phyloP scores from a whole-genome alignment of 1,140 invertebrate species.

The Pantala flavescens region DNA sequence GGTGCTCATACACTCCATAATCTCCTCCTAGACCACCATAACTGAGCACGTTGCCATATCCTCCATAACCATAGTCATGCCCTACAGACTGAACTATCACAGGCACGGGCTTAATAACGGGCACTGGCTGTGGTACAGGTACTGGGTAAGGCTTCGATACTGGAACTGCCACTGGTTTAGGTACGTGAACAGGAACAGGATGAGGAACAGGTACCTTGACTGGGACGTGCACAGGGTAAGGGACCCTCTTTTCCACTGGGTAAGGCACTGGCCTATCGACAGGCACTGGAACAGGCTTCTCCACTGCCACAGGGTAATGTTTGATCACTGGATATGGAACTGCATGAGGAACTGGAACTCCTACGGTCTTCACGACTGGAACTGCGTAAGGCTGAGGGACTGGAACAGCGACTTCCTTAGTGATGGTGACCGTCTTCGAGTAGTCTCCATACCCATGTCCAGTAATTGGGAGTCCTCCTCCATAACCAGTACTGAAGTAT shows the following conservation, averaged over 20 bases:
- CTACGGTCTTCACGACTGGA: conserved; percentile 1
- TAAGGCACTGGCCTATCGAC: conserved; percentile 20
- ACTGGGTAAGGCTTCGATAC: conserved; percentile 16
- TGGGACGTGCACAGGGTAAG: conserved; percentile 21
- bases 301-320: not conserved
- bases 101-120: not conserved
- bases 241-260: conserved; percentile 18
- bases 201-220: conserved; percentile 18
- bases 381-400: not conserved
- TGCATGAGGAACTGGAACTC: not conserved
- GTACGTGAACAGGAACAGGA: conserved; percentile 13
- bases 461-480: conserved; percentile 26
- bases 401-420: not conserved
- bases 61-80: not conserved
- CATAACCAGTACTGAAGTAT: not conserved
- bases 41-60: not conserved
- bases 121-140: conserved; percentile 18
- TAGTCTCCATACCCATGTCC: conserved; percentile 35
- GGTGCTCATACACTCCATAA: too few species aligned
- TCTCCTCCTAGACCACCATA: not conserved
- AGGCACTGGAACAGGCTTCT: not conserved
- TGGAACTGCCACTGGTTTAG: conserved; percentile 14
- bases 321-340: conserved; percentile 4
- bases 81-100: not conserved
- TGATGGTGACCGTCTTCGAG: not conserved